Evolutionary conservation across 2,797 vertebrate genomes (phyloP), one percentile per base, ranked within the genome.

Genomic region (Botia kubotai): DNA sequence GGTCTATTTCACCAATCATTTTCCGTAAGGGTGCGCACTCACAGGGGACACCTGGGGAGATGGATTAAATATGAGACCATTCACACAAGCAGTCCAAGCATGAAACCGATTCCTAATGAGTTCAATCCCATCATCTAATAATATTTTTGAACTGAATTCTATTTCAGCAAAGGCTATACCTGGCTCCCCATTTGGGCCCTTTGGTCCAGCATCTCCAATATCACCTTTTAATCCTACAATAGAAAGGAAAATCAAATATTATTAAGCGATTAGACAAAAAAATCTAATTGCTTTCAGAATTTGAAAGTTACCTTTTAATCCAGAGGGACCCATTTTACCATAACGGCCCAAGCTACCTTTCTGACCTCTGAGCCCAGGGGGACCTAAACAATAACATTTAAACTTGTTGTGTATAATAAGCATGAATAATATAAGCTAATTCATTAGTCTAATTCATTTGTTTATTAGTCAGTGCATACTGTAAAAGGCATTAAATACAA

Each of bases 1-100:
- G 97, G 89, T 99, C 98, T 96, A 98, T 98, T 90, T 99, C 97
- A 12, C 98, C 98, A 50, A 99, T 97, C 92, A 95, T 95, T 89
- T 96, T 97, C 81, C 97, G 93, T 75, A 98, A 94, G 83, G 97
- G 95, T 70, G 95, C 90, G 82, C 97, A 99, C 88, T 99, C 97
- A 84, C 97, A 98, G 0, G 97, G 95, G 81, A 97, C 90, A 26
- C 98, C 98, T 99, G 86, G 26, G 48, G 43, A 67, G 39, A 80
- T 17, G 62, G 50, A 60, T 12, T 26, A 77, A 36, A 81, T 58
- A 75, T 5, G 3, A 71, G 14, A 39, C 75, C 12, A 67, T 73
- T 46, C 79, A 58, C 33, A 36, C 13, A 6, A 55, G 36, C 71
- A 74, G 36, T 14, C 14, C 70, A 65, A 67, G 52, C 60, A 70